Conservation (phyloP, 2,797 vertebrate species). For the Meda fulgida region DNA sequence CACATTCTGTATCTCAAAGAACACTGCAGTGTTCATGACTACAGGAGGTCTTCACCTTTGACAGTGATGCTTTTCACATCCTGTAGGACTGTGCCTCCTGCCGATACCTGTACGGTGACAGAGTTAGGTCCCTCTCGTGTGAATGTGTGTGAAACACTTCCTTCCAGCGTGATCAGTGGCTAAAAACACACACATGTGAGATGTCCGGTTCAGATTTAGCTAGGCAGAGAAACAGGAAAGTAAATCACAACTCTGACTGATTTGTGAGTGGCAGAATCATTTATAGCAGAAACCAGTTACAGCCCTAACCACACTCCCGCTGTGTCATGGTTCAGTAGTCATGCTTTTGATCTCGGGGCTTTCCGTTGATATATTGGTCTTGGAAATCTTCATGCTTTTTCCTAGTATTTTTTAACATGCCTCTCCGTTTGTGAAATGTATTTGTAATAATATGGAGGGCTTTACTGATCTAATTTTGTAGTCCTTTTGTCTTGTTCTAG, state of each 20-base stretch:
- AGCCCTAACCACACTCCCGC: conserved; percentile 11
- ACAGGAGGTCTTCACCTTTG: conserved; percentile 80
- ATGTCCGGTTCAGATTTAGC: background rate
- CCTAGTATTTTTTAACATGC: conserved; percentile 27
- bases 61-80: conserved; percentile 91
- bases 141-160: conserved; percentile 88
- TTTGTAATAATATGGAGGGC: background rate
- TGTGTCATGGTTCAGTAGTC: conserved; percentile 34
- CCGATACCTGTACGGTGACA: conserved; percentile 92
- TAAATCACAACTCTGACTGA: conserved; percentile 31
- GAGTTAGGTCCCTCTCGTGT: conserved; percentile 83
- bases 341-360: conserved; percentile 31
- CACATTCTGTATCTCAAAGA: conserved; percentile 13
- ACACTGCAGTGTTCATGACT: background rate
- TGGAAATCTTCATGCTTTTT: background rate
- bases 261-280: conserved; percentile 44
- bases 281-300: conserved; percentile 33
- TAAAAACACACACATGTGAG: conserved; percentile 66
- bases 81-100: conserved; percentile 87
- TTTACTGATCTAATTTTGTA: background rate
- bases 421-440: background rate
- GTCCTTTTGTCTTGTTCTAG: background rate
- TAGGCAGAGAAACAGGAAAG: background rate
- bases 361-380: conserved; percentile 14
- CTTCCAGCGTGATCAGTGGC: conserved; percentile 95